These are phyloP conservation scores for Melinopterus prodromus DNA, from an alignment of 2,888 invertebrate species.

Conservation along the genomic window DNA sequence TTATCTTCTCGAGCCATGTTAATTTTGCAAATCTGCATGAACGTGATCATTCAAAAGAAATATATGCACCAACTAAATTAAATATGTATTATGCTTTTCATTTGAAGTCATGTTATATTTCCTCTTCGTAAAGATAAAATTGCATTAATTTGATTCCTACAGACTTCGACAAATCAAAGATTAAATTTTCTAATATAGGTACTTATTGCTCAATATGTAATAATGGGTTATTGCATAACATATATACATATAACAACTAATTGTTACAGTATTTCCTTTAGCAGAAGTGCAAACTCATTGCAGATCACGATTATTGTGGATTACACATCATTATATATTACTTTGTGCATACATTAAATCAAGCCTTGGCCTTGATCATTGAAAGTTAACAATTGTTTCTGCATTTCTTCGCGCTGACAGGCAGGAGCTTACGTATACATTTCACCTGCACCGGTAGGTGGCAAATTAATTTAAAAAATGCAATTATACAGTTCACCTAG, in stretches of 20 bases:
- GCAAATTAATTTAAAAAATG: slow-evolving; percentile 14
- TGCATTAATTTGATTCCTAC: too few species aligned
- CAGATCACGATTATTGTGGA: slow-evolving; percentile 15
- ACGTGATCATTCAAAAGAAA: too few species aligned
- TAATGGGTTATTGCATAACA: not conserved
- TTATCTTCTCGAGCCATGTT: too few species aligned
- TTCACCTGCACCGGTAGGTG: slow-evolving; percentile 14
- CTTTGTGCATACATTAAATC: not conserved
- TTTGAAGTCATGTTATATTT: too few species aligned
- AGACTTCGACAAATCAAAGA: too few species aligned
- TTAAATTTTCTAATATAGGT: too few species aligned
- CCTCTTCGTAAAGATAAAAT: too few species aligned
- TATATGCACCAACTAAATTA: too few species aligned
- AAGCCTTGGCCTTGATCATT: slow-evolving; percentile 29
- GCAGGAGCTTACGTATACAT: not conserved
- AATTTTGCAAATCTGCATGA: too few species aligned
- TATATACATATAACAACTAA: not conserved
- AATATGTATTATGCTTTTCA: too few species aligned
- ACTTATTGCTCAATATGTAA: too few species aligned
- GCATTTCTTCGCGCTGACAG: slow-evolving; percentile 12
- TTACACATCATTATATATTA: slow-evolving; percentile 4
- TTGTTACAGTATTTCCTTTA: not conserved
- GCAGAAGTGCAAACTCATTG: slow-evolving; percentile 24
- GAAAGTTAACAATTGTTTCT: slow-evolving; percentile 27
- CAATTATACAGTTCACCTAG: slow-evolving; percentile 4